phyloP scores from a whole-genome alignment of 2,113 vertebrate genomes.

The Butorides virescens region DNA sequence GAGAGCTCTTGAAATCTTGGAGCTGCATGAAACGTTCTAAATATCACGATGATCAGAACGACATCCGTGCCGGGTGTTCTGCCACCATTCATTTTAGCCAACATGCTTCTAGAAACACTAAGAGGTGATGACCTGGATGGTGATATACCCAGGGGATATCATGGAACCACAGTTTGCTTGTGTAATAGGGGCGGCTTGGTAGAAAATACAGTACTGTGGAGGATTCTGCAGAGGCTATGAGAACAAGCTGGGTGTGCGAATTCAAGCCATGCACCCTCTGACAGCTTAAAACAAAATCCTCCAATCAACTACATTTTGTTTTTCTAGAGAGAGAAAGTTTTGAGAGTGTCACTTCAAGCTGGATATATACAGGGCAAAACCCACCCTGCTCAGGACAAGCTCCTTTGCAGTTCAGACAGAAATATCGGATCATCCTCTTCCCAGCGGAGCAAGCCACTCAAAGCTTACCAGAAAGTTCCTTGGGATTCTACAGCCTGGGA shows the following conservation, averaged over 20 bases:
- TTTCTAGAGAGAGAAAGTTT: background rate
- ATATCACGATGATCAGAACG: background rate
- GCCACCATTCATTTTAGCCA: background rate
- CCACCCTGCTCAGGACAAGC: background rate
- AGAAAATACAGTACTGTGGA: background rate
- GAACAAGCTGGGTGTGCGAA: background rate
- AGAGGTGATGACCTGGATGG: background rate
- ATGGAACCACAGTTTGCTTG: background rate
- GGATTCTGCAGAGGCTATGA: background rate
- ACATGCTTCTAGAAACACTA: background rate
- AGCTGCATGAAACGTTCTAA: background rate
- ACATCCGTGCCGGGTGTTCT: background rate
- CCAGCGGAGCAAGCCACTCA: background rate
- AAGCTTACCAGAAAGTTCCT: background rate
- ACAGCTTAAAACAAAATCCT: background rate
- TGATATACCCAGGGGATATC: rapidly evolving
- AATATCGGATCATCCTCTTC: background rate
- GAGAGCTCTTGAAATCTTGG: background rate
- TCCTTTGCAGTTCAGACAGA: background rate
- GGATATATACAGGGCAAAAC: background rate
- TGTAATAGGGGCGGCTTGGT: background rate
- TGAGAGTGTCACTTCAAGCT: background rate
- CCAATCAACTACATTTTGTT: background rate
- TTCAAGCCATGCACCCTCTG: background rate
- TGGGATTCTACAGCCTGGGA: background rate